These are phyloP conservation scores for Solenopsis fugax DNA, from an alignment of 1,140 invertebrate species.

Conservation along the genomic window DNA sequence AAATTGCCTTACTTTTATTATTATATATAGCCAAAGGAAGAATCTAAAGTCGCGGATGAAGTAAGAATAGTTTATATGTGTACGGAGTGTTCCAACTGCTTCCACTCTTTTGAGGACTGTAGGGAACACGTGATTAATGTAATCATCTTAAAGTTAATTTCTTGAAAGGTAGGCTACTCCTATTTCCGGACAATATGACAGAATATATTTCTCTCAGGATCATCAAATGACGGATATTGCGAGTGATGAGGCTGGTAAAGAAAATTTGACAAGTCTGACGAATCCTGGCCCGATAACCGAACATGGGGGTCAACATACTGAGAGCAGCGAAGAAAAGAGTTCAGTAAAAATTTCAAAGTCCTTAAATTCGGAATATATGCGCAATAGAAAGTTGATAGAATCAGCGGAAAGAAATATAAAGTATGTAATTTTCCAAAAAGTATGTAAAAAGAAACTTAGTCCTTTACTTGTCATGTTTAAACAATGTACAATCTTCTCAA, in stretches of 20 bases:
- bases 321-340: constrained; percentile 71
- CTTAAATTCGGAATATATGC: constrained; percentile 68
- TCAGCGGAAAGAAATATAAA: constrained; percentile 80
- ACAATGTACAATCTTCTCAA: constrained; percentile 50
- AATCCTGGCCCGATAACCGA: constrained; percentile 51
- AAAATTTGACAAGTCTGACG: constrained; percentile 64
- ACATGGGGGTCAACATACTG: constrained; percentile 48
- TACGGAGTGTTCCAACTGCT: constrained; percentile 86
- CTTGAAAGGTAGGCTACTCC: constrained; percentile 4
- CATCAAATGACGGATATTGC: constrained; percentile 79
- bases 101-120: constrained; percentile 85
- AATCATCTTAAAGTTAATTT: constrained; percentile 62
- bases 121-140: constrained; percentile 87
- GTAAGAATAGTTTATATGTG: constrained; percentile 85
- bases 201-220: constrained; percentile 71
- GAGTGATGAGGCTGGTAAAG: constrained; percentile 68
- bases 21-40: constrained; percentile 70
- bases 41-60: constrained; percentile 73
- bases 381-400: constrained; percentile 78
- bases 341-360: constrained; percentile 72
- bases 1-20: constrained; percentile 41
- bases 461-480: constrained; percentile 19
- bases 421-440: constrained; percentile 67
- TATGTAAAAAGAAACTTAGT: not conserved
- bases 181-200: not conserved